Evolutionary conservation across 2,797 vertebrate genomes (phyloP).

Genomic region (Lepidocolaptes lacrymiger): DNA sequence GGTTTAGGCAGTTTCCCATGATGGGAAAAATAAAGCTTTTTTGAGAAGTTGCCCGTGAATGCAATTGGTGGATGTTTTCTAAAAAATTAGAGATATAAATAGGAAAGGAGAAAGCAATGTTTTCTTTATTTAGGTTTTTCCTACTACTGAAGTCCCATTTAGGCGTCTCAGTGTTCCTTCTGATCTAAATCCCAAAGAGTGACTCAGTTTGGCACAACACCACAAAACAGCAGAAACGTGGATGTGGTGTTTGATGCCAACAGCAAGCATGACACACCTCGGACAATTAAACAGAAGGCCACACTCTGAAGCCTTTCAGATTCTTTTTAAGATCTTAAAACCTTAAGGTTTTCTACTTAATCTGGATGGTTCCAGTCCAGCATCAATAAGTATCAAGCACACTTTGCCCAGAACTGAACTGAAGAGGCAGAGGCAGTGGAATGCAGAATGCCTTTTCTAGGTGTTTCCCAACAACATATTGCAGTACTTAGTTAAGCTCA

Average conservation of each 20-base stretch:
- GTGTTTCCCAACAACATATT: conserved; percentile 30
- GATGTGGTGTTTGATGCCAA: background rate
- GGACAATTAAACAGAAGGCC: background rate
- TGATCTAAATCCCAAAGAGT: background rate
- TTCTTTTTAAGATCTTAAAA: background rate
- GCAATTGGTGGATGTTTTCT: conserved; percentile 24
- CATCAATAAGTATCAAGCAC: background rate
- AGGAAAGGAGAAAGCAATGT: conserved; percentile 35
- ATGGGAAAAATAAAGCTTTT: conserved; percentile 23
- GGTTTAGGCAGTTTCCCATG: conserved; percentile 46
- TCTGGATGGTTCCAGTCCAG: background rate
- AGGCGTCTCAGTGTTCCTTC: background rate
- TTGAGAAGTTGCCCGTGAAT: background rate
- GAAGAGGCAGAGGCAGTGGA: background rate
- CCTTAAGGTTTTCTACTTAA: background rate
- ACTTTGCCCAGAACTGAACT: background rate
- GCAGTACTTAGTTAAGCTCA: conserved; percentile 6
- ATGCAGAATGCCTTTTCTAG: background rate
- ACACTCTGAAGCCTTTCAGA: background rate
- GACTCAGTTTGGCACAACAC: background rate
- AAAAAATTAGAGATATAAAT: conserved; percentile 44
- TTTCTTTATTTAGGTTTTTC: conserved; percentile 21
- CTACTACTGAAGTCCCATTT: background rate
- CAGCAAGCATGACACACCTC: background rate
- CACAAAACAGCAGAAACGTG: background rate